These are phyloP conservation scores for Argyra leucocephala DNA, from an alignment of 2,888 invertebrate species.

Conservation along the genomic window DNA sequence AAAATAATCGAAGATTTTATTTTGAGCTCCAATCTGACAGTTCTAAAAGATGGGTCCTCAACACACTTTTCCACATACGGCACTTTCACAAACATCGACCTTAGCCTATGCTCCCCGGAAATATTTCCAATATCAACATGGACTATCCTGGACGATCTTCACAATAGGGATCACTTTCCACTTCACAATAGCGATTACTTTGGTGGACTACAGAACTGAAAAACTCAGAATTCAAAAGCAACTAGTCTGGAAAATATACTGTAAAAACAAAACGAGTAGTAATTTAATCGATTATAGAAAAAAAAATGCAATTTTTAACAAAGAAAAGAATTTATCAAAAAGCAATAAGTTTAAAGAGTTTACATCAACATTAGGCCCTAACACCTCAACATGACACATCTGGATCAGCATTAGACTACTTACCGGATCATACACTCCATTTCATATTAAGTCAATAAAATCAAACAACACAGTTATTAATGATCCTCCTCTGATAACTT, in stretches of 20 bases:
- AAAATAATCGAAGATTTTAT: too few relatives aligned
- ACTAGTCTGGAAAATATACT: too few relatives aligned
- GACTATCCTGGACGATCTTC: conserved; percentile 14
- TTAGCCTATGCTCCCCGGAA: conserved; percentile 12
- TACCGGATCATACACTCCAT: neutral
- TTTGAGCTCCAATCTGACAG: too few relatives aligned
- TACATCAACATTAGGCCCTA: conserved; percentile 7
- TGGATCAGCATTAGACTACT: neutral
- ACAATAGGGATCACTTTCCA: conserved; percentile 13
- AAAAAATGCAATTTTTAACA: too few relatives aligned
- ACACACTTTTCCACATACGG: neutral
- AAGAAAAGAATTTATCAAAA: neutral
- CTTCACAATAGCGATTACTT: neutral
- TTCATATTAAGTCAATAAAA: neutral
- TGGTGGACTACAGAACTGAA: conserved; percentile 13
- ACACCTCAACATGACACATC: neutral
- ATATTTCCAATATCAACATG: conserved; percentile 8
- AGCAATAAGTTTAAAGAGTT: neutral
- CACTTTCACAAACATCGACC: conserved; percentile 9
- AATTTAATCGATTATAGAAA: too few relatives aligned
- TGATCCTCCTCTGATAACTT: too few relatives aligned
- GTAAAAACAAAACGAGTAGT: too few relatives aligned
- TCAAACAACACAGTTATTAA: too few relatives aligned
- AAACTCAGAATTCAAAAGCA: too few relatives aligned
- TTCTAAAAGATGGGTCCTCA: too few relatives aligned